A percentile compares a stretch with the other conserved stretches of the same genome.
Evolutionary conservation across 2,888 invertebrate species (phyloP).

Genomic region (Rhagium mordax): DNA sequence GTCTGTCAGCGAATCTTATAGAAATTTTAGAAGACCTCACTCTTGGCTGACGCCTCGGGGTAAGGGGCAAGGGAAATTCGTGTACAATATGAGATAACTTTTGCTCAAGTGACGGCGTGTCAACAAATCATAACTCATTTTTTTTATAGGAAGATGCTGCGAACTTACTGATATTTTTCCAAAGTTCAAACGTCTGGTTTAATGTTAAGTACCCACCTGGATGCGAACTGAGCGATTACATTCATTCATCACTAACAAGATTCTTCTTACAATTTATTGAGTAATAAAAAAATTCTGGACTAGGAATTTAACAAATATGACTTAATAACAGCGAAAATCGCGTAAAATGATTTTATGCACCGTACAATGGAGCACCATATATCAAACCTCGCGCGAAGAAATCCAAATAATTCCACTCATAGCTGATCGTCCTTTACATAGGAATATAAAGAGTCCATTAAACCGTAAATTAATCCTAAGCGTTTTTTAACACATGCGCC

Average conservation of each 20-base stretch:
- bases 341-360: not conserved
- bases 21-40: not conserved
- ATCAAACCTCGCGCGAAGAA: not conserved
- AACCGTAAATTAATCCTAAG: conserved; percentile 2
- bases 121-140: not conserved
- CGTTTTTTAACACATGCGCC: conserved; percentile 16
- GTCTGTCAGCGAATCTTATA: not conserved
- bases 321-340: not conserved
- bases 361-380: not conserved
- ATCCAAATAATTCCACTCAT: conserved; percentile 5
- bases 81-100: not conserved
- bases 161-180: not conserved
- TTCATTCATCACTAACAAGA: too few species aligned
- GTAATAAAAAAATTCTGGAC: too few species aligned
- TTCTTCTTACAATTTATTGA: too few species aligned
- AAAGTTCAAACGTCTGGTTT: not conserved
- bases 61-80: not conserved
- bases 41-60: not conserved
- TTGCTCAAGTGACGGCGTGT: not conserved
- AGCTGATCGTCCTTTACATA: conserved; percentile 2
- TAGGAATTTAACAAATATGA: not conserved
- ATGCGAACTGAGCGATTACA: too few species aligned
- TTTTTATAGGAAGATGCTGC: not conserved
- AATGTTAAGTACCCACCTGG: too few species aligned
- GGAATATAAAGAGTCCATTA: conserved; percentile 2